Conservation (phyloP, 2,797 vertebrate genomes). For the Meda fulgida region DNA sequence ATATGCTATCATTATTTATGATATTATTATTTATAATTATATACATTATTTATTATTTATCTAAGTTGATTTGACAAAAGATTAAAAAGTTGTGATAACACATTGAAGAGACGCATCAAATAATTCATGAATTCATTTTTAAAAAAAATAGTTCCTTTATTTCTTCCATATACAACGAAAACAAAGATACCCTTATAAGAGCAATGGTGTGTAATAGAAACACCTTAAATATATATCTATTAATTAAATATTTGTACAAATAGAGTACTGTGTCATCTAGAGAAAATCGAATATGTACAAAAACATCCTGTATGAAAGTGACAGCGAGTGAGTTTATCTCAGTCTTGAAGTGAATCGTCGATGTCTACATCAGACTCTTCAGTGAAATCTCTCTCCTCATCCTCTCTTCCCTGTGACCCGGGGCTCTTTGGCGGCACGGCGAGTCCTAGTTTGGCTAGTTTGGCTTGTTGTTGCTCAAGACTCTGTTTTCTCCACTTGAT, state of each 20-base stretch:
- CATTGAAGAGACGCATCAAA: background rate
- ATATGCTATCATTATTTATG: background rate
- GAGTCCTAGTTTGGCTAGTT: slow-evolving; percentile 81
- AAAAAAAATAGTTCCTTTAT: slow-evolving; percentile 81
- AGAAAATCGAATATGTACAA: slow-evolving; percentile 68
- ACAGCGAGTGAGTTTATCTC: slow-evolving; percentile 34
- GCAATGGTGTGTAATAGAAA: slow-evolving; percentile 62
- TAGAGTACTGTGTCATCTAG: slow-evolving; percentile 56
- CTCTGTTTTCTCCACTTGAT: slow-evolving; percentile 90
- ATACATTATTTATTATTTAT: background rate
- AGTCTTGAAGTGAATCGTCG: slow-evolving; percentile 71
- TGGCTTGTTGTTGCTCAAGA: slow-evolving; percentile 86
- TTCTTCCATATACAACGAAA: slow-evolving; percentile 70
- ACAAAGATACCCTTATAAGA: slow-evolving; percentile 65
- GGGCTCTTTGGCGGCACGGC: slow-evolving; percentile 74
- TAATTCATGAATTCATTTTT: slow-evolving; percentile 51
- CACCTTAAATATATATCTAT: slow-evolving; percentile 82
- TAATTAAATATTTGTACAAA: slow-evolving; percentile 75
- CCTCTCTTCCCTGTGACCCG: slow-evolving; percentile 76
- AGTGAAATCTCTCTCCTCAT: slow-evolving; percentile 77
- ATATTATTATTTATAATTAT: too few relatives aligned
- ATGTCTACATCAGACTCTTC: slow-evolving; percentile 72
- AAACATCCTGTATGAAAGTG: slow-evolving; percentile 43
- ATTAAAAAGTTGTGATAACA: too few relatives aligned
- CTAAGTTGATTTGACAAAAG: background rate